Conservation (phyloP, 2,888 invertebrate genomes). For the Napeogenes inachia region DNA sequence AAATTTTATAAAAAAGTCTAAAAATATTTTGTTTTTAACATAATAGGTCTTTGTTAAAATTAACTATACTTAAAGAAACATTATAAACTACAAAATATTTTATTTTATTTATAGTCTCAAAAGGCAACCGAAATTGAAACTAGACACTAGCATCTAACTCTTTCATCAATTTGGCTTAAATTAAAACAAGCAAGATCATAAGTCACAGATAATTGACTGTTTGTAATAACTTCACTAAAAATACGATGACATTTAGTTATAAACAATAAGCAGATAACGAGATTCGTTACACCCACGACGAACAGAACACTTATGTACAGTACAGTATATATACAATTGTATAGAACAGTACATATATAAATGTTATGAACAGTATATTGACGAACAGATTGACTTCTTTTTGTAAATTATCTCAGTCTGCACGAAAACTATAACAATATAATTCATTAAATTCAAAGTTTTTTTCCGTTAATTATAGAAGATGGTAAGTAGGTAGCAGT, state of each 20-base stretch:
- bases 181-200: not conserved
- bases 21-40: no score
- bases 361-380: not conserved
- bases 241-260: constrained; percentile 34
- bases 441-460: not conserved
- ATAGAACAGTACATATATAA: no score
- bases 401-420: not conserved
- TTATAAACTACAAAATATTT: no score
- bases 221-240: constrained; percentile 11
- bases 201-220: constrained; percentile 5
- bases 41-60: no score
- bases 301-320: constrained; percentile 51
- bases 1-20: not conserved
- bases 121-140: not conserved
- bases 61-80: no score
- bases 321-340: no score
- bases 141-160: not conserved
- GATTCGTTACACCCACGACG: constrained; percentile 62
- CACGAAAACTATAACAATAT: not conserved
- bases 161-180: not conserved
- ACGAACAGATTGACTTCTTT: constrained; percentile 1
- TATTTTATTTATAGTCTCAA: no score
- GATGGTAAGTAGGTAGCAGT: no score
- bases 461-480: not conserved
- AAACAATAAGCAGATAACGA: constrained; percentile 68